These are phyloP conservation scores for Pseudochirops cupreus DNA, from an alignment of 2,797 vertebrate genomes.

Conservation along the genomic window DNA sequence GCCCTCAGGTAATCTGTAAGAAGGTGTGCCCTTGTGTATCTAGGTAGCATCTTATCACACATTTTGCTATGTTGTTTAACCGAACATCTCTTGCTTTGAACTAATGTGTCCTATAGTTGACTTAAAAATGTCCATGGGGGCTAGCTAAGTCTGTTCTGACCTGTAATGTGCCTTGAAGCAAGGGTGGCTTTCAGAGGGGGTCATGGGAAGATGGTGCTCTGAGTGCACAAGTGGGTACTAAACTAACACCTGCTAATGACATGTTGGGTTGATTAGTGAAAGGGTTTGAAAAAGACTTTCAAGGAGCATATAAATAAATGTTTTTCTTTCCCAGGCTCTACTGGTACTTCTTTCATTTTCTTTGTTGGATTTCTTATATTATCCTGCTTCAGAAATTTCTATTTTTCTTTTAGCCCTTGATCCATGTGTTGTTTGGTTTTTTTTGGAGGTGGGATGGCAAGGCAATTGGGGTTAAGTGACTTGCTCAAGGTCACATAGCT, in stretches of 20 bases:
- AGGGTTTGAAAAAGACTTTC: background rate
- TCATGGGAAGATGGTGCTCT: background rate
- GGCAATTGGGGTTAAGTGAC: no score
- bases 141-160: background rate
- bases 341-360: background rate
- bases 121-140: background rate
- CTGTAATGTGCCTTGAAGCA: background rate
- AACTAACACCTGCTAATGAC: background rate
- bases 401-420: constrained; percentile 8
- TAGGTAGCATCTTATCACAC: background rate
- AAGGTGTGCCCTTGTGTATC: background rate
- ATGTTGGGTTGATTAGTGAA: background rate
- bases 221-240: background rate
- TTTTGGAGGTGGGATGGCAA: no score
- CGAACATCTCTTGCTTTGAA: background rate
- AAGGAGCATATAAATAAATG: background rate
- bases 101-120: background rate
- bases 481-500: no score
- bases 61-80: background rate
- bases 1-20: background rate
- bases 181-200: background rate
- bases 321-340: background rate
- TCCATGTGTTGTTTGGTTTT: background rate
- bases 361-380: background rate
- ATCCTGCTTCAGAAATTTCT: background rate